Evolutionary conservation across 2,888 invertebrate species (phyloP).

Genomic region (Asteroscopus sphinx): DNA sequence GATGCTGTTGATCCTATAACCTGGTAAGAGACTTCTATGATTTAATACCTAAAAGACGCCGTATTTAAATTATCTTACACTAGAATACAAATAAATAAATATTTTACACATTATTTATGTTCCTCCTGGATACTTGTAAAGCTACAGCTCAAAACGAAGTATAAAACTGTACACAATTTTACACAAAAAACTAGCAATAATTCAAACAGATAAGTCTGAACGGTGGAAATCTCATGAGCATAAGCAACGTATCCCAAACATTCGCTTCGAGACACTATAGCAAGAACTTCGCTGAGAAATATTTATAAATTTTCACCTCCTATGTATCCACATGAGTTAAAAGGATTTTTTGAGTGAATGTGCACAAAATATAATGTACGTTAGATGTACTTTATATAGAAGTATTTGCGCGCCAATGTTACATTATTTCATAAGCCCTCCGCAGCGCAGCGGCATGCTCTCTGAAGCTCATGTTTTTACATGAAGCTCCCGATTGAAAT

Average conservation of each 20-base stretch:
- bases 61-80: too few relatives aligned
- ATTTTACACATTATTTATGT: slow-evolving; percentile 13
- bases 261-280: slow-evolving; percentile 59
- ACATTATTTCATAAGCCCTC: slow-evolving; percentile 80
- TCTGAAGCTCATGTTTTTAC: slow-evolving; percentile 81
- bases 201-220: slow-evolving; percentile 53
- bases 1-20: neutral
- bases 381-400: slow-evolving; percentile 53
- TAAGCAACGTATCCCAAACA: slow-evolving; percentile 59
- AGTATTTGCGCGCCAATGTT: slow-evolving; percentile 65
- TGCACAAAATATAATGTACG: slow-evolving; percentile 50
- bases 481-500: slow-evolving; percentile 84
- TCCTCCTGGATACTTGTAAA: slow-evolving; percentile 7
- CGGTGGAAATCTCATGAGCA: slow-evolving; percentile 58
- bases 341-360: slow-evolving; percentile 67
- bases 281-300: slow-evolving; percentile 62
- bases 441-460: slow-evolving; percentile 66
- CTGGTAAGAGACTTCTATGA: neutral
- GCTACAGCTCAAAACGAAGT: slow-evolving; percentile 7
- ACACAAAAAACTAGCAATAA: slow-evolving; percentile 49
- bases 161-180: slow-evolving; percentile 22
- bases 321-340: slow-evolving; percentile 68
- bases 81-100: slow-evolving; percentile 1
- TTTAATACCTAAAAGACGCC: too few relatives aligned
- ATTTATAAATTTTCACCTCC: slow-evolving; percentile 69